Conservation (phyloP, 2,797 vertebrate species). For the Champsocephalus esox region DNA sequence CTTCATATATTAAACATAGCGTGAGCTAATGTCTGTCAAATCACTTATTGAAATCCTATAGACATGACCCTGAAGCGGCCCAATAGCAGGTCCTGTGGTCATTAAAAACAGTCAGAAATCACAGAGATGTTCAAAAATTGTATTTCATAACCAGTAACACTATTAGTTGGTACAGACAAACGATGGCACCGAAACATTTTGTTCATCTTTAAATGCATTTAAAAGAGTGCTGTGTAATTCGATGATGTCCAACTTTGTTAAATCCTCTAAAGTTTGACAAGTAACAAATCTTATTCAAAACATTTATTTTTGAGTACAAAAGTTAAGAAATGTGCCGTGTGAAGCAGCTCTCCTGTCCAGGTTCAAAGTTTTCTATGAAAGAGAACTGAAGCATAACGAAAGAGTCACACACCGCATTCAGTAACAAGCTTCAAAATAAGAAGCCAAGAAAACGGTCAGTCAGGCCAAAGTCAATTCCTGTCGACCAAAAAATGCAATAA, state of each 20-base stretch:
- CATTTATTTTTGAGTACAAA: neutral
- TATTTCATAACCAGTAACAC: too few species aligned
- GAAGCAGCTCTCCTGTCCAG: neutral
- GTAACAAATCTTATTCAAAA: neutral
- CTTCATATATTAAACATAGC: neutral
- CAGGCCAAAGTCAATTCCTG: constrained; percentile 13
- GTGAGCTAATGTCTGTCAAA: neutral
- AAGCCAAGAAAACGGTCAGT: constrained; percentile 3
- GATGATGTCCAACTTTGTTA: neutral
- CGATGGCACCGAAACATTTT: neutral
- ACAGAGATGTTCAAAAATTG: too few species aligned
- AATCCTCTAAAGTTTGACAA: neutral
- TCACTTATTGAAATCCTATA: neutral
- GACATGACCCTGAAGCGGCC: neutral
- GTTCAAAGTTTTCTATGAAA: neutral
- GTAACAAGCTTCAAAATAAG: constrained; percentile 25
- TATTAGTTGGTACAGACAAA: neutral
- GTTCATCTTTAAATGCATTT: neutral
- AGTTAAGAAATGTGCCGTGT: neutral
- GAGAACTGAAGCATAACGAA: neutral
- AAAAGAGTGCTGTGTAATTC: neutral
- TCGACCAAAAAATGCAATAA: constrained; percentile 29
- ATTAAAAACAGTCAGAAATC: neutral
- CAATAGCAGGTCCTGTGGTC: neutral
- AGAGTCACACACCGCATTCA: neutral